Conservation (phyloP, 1,140 invertebrate species). For the Drosophila fuyamai region DNA sequence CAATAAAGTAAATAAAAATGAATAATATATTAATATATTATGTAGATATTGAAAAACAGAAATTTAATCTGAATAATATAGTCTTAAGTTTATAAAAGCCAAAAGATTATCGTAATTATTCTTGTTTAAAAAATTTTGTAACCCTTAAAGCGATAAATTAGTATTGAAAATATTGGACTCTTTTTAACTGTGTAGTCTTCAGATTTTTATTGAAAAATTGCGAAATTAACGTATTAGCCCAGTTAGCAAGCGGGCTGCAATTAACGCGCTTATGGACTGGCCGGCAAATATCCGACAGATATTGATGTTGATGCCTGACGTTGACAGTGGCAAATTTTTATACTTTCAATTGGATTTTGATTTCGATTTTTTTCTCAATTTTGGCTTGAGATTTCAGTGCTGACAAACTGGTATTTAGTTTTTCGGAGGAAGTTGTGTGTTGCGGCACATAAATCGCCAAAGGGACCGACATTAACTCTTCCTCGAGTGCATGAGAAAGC, state of each 20-base stretch:
- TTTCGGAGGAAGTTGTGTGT: slow-evolving; percentile 25
- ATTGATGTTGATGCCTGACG: slow-evolving; percentile 54
- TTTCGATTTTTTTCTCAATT: neutral
- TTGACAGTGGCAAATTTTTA: slow-evolving; percentile 59
- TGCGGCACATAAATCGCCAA: slow-evolving; percentile 44
- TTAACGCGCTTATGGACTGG: slow-evolving; percentile 57
- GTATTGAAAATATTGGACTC: neutral
- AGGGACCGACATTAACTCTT: slow-evolving; percentile 46
- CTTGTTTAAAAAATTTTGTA: too few relatives aligned
- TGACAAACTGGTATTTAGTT: slow-evolving; percentile 38
- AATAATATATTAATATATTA: too few relatives aligned
- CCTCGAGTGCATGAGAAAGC: slow-evolving; percentile 66
- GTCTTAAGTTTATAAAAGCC: too few relatives aligned
- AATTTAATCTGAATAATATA: too few relatives aligned
- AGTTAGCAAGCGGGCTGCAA: slow-evolving; percentile 49
- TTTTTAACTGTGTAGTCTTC: slow-evolving; percentile 4
- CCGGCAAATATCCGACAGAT: slow-evolving; percentile 27
- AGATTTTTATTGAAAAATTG: slow-evolving; percentile 62
- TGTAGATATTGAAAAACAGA: neutral
- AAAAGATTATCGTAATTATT: too few relatives aligned
- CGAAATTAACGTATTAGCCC: slow-evolving; percentile 64
- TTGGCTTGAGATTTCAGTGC: slow-evolving; percentile 20
- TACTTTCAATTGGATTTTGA: slow-evolving; percentile 36
- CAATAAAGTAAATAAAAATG: neutral
- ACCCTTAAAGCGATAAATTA: neutral